Base-by-base conservation (phyloP, 2,888 invertebrate genomes). In the Zygaena filipendulae region DNA sequence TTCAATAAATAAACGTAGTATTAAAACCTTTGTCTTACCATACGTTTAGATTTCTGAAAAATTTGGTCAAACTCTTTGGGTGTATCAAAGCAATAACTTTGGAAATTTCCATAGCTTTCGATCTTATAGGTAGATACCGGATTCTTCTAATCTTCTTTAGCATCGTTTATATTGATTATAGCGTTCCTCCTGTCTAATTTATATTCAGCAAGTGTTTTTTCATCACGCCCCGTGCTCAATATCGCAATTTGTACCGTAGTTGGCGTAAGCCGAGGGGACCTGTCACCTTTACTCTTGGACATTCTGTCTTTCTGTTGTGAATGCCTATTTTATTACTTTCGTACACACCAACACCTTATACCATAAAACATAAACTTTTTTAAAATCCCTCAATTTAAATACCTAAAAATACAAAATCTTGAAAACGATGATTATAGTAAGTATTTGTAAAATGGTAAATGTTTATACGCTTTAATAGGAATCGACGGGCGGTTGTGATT, bases 131-230 rank as follows among this genome's bases (percentile, higher is more conserved):
- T 62, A 74, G 71, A 75, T 74, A 63, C 67, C 59, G 75, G 79
- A 75, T 74, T 75, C 69, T 74, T 77, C 75, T 81, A 80, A 81
- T 80, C 77, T 77, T 69, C 71, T 63, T 69, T 67, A 69, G 70
- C 70, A 79, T 81, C 81, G 74, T 81, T 81, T 81, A 79, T 81
- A 80, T 80, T 79, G 81, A 81, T 81, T 81, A 80, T 80, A 69
- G 75, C 68, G 71, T 59, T 62, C 58, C 66, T 67, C 66, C 60
- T 53, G 59, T 74, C 79, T 79, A 74, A 80, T 80, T 80, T 80
- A 80, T 79, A 80, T 80, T 80, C 80, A 72, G 75, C 67, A 69
- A 69, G 80, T 74, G 80, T 80, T 80, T 79, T 80, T 80, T 80
- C 80, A 80, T 80, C 80, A 79, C 77, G 71, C 67, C 63, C 60